Base-by-base conservation (phyloP, 2,113 vertebrate species). In the Brevimyrus niger region DNA sequence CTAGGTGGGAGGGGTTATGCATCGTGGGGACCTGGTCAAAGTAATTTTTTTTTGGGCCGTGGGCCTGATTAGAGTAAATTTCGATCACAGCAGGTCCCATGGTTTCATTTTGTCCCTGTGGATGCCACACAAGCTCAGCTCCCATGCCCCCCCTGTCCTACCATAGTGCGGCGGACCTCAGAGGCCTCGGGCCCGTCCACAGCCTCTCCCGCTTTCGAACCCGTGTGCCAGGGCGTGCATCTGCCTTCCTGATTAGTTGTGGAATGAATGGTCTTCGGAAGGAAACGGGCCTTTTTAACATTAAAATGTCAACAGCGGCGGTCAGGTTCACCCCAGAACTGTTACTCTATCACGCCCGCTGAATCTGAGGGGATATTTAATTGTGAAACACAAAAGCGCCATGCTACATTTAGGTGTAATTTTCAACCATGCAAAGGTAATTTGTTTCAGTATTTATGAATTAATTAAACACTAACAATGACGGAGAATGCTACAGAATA, bases 391-490 rank as follows among this genome's bases (percentile, higher is more conserved):
- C 94, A 94, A 95, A 94, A 94, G 94, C 94, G 95, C 95, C 94
- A 95, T 93, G 94, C 93, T 94, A 95, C 94, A 95, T 96, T 96
- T 96, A 96, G 94, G 95, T 96, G 94, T 95, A 94, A 96, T 96
- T 96, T 96, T 95, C 94, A 93, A 94, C 94, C 94, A 91, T 95
- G 94, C 95, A 95, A 95, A 96, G 95, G 95, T 96, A 96, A 96
- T 96, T 96, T 96, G 95, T 96, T 96, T 96, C 94, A 95, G 95
- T 95, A 96, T 96, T 55, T 96, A 95, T 95, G 94, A 96, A 96
- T 96, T 95, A 96, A 96, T 96, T 96, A 96, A 95, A 95, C 94
- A 94, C 93, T 96, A 96, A 96, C 95, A 93, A 96, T 95, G 96
- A 96, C 95, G 95, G 95, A 96, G 95, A 94, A 95, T 93, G 94